Percentiles rank a stretch among this genome's conserved stretches.
Conservation (phyloP, 2,797 vertebrate genomes). For the Steatocranus sp. region DNA sequence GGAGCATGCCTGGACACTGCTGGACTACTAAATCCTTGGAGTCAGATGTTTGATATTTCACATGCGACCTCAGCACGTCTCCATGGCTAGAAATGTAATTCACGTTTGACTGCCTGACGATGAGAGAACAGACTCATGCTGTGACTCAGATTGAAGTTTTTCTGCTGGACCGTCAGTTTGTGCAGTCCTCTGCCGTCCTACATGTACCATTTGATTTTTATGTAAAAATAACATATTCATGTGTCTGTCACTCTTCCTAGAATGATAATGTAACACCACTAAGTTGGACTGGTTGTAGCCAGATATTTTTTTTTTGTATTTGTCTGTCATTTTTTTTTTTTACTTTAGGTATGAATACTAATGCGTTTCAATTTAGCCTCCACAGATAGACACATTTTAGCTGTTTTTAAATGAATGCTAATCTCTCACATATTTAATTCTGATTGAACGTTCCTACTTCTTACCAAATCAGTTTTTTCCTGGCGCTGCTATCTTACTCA, state of each 20-base stretch:
- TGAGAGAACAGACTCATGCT: conserved; percentile 21
- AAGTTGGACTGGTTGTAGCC: neutral
- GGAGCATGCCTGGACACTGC: neutral
- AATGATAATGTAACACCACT: neutral
- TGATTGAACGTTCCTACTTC: neutral
- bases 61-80: neutral
- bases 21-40: conserved; percentile 19
- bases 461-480: neutral
- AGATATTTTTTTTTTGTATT: neutral
- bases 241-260: neutral
- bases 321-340: neutral
- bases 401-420: neutral
- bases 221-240: conserved; percentile 6
- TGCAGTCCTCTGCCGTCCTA: neutral
- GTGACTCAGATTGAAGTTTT: conserved; percentile 34
- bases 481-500: neutral
- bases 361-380: neutral
- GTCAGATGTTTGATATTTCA: conserved; percentile 31
- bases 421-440: neutral
- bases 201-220: neutral
- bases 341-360: conserved; percentile 8
- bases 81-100: conserved; percentile 10
- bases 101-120: conserved; percentile 15
- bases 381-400: neutral
- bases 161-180: neutral